Base-by-base conservation (phyloP, 2,113 vertebrate genomes). In the Periophthalmus modestus region DNA sequence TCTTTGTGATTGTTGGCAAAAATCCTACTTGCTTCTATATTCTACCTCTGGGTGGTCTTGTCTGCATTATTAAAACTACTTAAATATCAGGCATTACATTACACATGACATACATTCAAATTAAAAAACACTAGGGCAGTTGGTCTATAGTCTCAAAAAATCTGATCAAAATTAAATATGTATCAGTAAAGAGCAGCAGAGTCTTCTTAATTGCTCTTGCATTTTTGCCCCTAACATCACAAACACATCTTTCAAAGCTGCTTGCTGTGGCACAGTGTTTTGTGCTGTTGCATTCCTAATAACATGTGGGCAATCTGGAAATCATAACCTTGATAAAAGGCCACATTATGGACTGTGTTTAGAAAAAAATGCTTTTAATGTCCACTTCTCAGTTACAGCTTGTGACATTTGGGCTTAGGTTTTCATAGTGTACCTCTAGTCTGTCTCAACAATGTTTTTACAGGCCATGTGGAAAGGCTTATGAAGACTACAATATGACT, bases 401-500 rank as follows among this genome's bases (percentile, higher is more conserved):
- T 74, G 77, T 68, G 78, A 85, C 80, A 78, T 84, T 68, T 52
- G 77, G 79, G 65, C 68, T 73, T 81, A 73, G 79, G 69, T 74
- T 66, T 82, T 76, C 72, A 74, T 68, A 48, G 19, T 59, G 74
- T 34, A 74, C 68, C 47, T 77, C 61, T 36, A 68, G 61, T 61
- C 73, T 76, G 67, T 76, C 69, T 71, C 67, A 36, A 75, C 78
- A 76, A 66, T 79, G 85, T 82, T 89, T 86, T 85, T 69, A 84
- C 74, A 87, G 71, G 68, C 76, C 88, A 92, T 87, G 82, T 88
- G 88, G 86, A 88, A 83, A 82, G 81, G 75, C 84, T 90, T 86
- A 78, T 50, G 63, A 66, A 23, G 78, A 82, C 70, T 73, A 88
- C 81, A 88, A 88, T 83, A 76, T 78, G 82, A 81, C 77, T 72